Conservation (phyloP, 2,888 invertebrate genomes). For the Stomorhina lunata region DNA sequence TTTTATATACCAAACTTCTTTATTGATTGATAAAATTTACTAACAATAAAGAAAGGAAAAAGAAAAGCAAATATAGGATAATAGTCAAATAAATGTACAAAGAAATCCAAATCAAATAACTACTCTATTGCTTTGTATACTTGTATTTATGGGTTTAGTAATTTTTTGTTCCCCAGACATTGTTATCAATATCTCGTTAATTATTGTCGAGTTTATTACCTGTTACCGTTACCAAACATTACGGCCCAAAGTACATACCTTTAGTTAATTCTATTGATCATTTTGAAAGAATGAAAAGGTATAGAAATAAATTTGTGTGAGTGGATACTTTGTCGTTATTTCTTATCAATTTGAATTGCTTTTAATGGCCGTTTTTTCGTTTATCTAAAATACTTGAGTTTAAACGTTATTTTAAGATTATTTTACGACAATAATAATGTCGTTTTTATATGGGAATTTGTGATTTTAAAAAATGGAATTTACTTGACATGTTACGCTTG, state of each 20-base stretch:
- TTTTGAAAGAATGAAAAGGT: not conserved
- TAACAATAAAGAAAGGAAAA: not conserved
- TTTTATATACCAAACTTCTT: not conserved
- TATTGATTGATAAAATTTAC: not conserved
- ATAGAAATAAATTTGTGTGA: not conserved
- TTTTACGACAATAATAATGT: not conserved
- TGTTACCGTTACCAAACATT: conserved; percentile 16
- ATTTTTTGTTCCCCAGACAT: not conserved
- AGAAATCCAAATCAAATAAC: not conserved
- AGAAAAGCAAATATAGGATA: not conserved
- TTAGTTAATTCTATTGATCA: not conserved
- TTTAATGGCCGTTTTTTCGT: not conserved
- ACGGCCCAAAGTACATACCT: not conserved
- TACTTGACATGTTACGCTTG: conserved; percentile 5
- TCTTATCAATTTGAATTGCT: conserved; percentile 24
- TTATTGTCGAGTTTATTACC: conserved; percentile 12
- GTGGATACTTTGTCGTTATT: not conserved
- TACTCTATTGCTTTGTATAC: not conserved
- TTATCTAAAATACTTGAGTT: conserved; percentile 21
- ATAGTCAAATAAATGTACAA: not conserved
- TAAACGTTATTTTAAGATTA: not conserved
- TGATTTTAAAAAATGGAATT: conserved; percentile 11
- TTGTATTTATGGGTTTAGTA: not conserved
- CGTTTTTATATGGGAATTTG: conserved; percentile 29
- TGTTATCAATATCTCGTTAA: not conserved